These are phyloP conservation scores for Luperina nickerlii DNA, from an alignment of 2,888 invertebrate genomes.

Conservation along the genomic window DNA sequence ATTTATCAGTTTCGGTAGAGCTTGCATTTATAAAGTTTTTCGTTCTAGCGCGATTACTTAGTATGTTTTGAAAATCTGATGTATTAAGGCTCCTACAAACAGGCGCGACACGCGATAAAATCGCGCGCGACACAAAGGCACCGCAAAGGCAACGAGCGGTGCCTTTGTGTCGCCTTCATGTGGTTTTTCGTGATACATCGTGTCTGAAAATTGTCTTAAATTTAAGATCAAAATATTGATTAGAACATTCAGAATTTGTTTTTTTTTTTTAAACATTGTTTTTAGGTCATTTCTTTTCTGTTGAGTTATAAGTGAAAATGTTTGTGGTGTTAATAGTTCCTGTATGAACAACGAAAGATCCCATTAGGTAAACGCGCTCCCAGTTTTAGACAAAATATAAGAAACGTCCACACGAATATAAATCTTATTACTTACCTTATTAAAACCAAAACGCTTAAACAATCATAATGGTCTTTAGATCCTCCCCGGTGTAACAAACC, in stretches of 20 bases:
- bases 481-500: not conserved
- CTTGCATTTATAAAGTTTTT: conserved; percentile 79
- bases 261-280: no score
- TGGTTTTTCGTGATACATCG: conserved; percentile 59
- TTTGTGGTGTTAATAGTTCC: not conserved
- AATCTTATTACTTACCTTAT: accelerated
- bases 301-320: not conserved
- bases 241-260: not conserved
- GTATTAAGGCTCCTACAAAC: conserved; percentile 65
- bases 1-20: not conserved
- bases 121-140: no score
- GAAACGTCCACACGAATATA: not conserved
- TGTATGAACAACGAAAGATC: not conserved
- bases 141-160: no score
- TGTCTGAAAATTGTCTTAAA: not conserved
- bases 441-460: not conserved
- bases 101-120: no score
- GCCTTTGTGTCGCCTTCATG: conserved; percentile 30
- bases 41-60: conserved; percentile 78
- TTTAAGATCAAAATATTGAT: not conserved
- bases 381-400: not conserved
- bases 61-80: conserved; percentile 83
- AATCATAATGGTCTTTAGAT: conserved; percentile 69
- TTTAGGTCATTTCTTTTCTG: not conserved
- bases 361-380: not conserved